Conservation (phyloP, 2,888 invertebrate genomes). For the Metacarcinus magister region DNA sequence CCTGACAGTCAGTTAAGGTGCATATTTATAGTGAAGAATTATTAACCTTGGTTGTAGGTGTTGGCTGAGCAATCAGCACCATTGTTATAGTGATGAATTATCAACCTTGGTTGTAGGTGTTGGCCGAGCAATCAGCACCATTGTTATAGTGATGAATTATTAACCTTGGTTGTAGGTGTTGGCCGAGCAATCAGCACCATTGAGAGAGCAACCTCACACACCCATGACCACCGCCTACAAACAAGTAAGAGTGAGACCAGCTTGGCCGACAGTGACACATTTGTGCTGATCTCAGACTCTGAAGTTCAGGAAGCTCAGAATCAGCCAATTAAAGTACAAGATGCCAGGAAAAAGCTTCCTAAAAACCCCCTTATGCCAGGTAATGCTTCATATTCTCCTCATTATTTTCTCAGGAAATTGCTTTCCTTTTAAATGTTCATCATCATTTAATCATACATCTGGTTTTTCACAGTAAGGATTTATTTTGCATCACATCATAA, state of each 20-base stretch:
- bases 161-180: slow-evolving; percentile 68
- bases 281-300: slow-evolving; percentile 89
- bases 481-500: not conserved
- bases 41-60: too few species aligned
- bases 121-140: too few species aligned
- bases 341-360: slow-evolving; percentile 84
- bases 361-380: slow-evolving; percentile 86
- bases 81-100: too few species aligned
- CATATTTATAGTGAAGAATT: too few species aligned
- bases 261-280: slow-evolving; percentile 91
- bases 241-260: slow-evolving; percentile 96
- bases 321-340: slow-evolving; percentile 81
- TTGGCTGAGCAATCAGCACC: too few species aligned
- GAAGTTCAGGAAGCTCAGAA: slow-evolving; percentile 84
- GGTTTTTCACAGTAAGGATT: not conserved
- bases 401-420: not conserved
- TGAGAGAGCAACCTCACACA: slow-evolving; percentile 84
- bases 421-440: not conserved
- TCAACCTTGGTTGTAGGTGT: too few species aligned
- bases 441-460: not conserved
- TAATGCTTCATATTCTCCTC: slow-evolving; percentile 75
- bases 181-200: slow-evolving; percentile 83
- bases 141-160: slow-evolving; percentile 79
- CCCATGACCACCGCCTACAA: slow-evolving; percentile 85
- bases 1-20: too few species aligned